A percentile compares a stretch with the other conserved stretches of the same genome.
phyloP scores from a whole-genome alignment of 2,888 invertebrate genomes.

The Eurytoma adleriae region DNA sequence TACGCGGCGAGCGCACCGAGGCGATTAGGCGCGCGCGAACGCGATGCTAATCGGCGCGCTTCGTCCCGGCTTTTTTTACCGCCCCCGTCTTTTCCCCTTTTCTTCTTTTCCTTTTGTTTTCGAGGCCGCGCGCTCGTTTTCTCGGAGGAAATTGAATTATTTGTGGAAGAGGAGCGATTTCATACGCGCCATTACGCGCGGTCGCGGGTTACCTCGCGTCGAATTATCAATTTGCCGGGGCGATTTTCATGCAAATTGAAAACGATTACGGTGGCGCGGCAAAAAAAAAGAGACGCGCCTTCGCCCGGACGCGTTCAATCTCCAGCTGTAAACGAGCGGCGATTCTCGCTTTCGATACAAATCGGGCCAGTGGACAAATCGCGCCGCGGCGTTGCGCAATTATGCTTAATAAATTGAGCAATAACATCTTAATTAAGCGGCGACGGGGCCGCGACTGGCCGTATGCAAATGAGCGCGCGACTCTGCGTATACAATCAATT shows the following conservation, averaged over 20 bases:
- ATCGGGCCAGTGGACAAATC: too few species aligned
- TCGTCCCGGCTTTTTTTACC: background rate
- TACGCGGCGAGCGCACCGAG: background rate
- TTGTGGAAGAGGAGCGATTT: conserved; percentile 1
- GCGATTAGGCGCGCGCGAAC: conserved; percentile 26
- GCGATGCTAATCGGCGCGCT: conserved; percentile 21
- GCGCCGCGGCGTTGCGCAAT: background rate
- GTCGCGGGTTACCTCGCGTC: too few species aligned
- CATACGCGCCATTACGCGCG: background rate
- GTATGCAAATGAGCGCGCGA: background rate
- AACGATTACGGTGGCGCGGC: background rate
- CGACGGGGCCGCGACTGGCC: background rate
- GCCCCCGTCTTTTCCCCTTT: background rate
- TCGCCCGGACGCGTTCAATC: background rate
- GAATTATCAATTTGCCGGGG: conserved; percentile 10
- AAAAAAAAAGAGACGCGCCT: background rate
- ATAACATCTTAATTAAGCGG: conserved; percentile 15
- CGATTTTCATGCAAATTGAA: conserved; percentile 4
- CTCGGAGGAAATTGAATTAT: conserved; percentile 29
- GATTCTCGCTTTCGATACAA: too few species aligned
- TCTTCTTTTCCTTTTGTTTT: background rate
- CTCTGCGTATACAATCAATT: background rate
- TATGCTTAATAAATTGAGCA: conserved; percentile 19
- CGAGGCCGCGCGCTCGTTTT: background rate
- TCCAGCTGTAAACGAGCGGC: background rate